Evolutionary conservation across 1,140 invertebrate genomes (phyloP), one percentile per base, ranked within the genome.

Genomic region (Cydia splendana): DNA sequence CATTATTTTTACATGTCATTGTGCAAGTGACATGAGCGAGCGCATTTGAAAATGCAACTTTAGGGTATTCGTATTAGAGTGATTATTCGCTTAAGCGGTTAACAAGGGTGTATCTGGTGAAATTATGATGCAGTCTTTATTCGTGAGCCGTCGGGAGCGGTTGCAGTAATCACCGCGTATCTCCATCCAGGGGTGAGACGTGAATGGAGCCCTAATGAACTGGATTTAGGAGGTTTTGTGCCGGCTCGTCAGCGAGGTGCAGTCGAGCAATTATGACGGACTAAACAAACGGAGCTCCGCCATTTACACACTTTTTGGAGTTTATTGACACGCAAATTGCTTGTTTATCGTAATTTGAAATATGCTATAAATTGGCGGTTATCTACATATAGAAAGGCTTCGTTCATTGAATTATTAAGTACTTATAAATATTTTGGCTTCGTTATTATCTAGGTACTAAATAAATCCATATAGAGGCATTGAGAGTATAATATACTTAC

Each of bases 101-200:
- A 51, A 77, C 80, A 80, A 85, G 89, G 89, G 90, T 91, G 88
- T 91, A 91, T 92, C 90, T 92, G 90, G 88, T 92, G 87, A 91
- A 93, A 93, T 93, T 93, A 93, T 93, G 91, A 93, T 93, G 91
- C 91, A 93, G 91, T 93, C 91, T 93, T 93, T 93, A 93, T 93
- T 92, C 90, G 91, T 92, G 91, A 93, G 89, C 90, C 91, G 90
- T 92, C 91, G 91, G 91, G 91, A 93, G 89, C 90, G 90, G 91
- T 92, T 93, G 91, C 90, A 93, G 91, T 93, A 93, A 93, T 93
- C 91, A 93, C 91, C 91, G 90, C 89, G 90, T 93, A 91, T 93
- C 91, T 93, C 90, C 90, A 91, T 88, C 91, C 89, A 91, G 89
- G 91, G 90, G 91, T 90, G 90, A 87, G 86, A 84, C 82, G 86